These are phyloP conservation scores for Sipha maydis DNA, from an alignment of 2,888 invertebrate species.

Conservation along the genomic window DNA sequence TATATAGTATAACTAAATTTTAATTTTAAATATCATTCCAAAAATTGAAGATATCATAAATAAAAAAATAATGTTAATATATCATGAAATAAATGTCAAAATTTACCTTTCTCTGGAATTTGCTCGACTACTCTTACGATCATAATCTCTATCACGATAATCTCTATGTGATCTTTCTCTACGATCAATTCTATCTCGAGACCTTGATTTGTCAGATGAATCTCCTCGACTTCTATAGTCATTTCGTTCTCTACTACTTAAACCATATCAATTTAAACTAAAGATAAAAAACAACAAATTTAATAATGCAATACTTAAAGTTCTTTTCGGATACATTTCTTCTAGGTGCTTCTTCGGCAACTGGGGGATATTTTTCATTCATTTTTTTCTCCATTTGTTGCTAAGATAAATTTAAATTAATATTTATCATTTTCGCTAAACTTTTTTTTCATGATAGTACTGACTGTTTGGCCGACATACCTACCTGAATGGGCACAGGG, in stretches of 20 bases:
- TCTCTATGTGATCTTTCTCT: slow-evolving; percentile 67
- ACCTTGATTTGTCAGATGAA: slow-evolving; percentile 51
- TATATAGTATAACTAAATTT: too few species aligned
- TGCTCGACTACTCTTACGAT: slow-evolving; percentile 38
- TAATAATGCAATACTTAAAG: slow-evolving; percentile 19
- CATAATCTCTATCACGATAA: slow-evolving; percentile 61
- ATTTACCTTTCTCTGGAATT: slow-evolving; percentile 64
- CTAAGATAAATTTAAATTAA: slow-evolving; percentile 68
- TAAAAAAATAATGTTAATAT: too few species aligned
- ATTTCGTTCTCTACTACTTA: slow-evolving; percentile 62
- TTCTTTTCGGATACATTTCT: slow-evolving; percentile 61
- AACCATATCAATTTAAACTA: not conserved
- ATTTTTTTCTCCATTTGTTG: slow-evolving; percentile 87
- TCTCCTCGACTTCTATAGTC: slow-evolving; percentile 64
- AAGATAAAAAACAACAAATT: not conserved
- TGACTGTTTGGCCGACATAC: slow-evolving; percentile 47
- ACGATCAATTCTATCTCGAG: slow-evolving; percentile 67
- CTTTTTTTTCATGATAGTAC: not conserved
- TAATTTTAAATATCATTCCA: too few species aligned
- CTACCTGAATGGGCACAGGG: slow-evolving; percentile 89
- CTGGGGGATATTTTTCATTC: slow-evolving; percentile 72
- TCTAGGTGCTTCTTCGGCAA: slow-evolving; percentile 62
- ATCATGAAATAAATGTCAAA: not conserved
- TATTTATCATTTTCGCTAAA: not conserved
- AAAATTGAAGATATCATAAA: too few species aligned